Conservation (phyloP, 2,888 invertebrate species). For the Entomobrya multifasciata region DNA sequence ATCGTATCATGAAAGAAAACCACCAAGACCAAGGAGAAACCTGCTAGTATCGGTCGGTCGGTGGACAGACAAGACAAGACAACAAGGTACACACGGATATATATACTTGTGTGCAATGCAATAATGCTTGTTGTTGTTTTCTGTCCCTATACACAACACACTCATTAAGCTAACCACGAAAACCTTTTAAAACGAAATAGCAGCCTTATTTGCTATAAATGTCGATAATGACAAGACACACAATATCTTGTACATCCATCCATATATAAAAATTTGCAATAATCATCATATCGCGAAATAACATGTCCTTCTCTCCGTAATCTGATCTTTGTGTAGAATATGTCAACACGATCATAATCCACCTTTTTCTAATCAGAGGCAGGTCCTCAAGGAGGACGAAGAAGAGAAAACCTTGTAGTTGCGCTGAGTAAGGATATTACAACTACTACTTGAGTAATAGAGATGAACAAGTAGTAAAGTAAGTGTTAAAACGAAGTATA, state of each 20-base stretch:
- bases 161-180: conserved; percentile 29
- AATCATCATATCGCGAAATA: neutral
- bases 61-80: neutral
- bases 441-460: neutral
- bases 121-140: too few species aligned
- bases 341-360: neutral
- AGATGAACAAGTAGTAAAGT: conserved; percentile 9
- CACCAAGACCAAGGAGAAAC: neutral
- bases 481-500: neutral
- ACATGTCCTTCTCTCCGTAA: neutral
- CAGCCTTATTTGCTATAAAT: neutral
- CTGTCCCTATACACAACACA: neutral
- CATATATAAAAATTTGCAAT: neutral
- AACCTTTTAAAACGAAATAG: conserved; percentile 11
- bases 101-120: too few species aligned
- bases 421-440: neutral
- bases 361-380: neutral
- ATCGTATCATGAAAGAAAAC: neutral
- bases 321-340: conserved; percentile 14
- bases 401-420: conserved; percentile 6
- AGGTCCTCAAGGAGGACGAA: neutral
- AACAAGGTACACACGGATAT: too few species aligned
- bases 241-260: neutral
- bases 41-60: neutral
- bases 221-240: neutral